Conservation (phyloP, 2,888 invertebrate species). For the Marronus borbonicus region DNA sequence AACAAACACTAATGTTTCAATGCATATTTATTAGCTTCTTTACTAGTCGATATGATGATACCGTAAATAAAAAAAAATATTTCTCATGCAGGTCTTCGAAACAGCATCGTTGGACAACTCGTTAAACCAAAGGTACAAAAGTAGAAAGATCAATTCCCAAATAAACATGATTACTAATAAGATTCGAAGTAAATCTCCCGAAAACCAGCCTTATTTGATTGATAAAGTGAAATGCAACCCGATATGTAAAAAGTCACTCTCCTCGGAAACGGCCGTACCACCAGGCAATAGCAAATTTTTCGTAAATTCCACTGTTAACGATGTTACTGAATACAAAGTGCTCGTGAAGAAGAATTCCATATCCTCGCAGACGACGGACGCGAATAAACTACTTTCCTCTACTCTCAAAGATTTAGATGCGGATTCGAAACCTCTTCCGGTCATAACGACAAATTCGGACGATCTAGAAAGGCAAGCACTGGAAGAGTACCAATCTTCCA, state of each 20-base stretch:
- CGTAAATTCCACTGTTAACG: slow-evolving; percentile 28
- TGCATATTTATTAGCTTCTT: too few species aligned
- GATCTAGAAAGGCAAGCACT: slow-evolving; percentile 76
- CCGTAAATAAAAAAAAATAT: too few species aligned
- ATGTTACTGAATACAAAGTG: slow-evolving; percentile 41
- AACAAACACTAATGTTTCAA: too few species aligned
- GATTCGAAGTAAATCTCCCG: slow-evolving; percentile 50
- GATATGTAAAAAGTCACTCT: slow-evolving; percentile 26
- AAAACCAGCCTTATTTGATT: slow-evolving; percentile 18
- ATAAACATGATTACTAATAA: slow-evolving; percentile 47
- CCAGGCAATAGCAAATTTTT: slow-evolving; percentile 22
- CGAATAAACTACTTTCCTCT: slow-evolving; percentile 32
- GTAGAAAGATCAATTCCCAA: slow-evolving; percentile 50
- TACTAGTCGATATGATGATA: too few species aligned
- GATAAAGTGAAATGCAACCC: slow-evolving; percentile 25
- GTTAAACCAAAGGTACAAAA: slow-evolving; percentile 49
- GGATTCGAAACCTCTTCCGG: slow-evolving; percentile 43
- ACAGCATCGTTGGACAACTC: slow-evolving; percentile 36
- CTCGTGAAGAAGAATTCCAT: slow-evolving; percentile 46
- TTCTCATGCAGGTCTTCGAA: slow-evolving; percentile 22
- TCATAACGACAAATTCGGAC: slow-evolving; percentile 64
- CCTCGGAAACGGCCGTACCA: slow-evolving; percentile 9
- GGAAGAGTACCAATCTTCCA: slow-evolving; percentile 74
- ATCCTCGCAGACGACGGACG: slow-evolving; percentile 15
- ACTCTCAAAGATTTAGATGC: slow-evolving; percentile 38